Conservation (phyloP, 2,797 vertebrate species). For the Meda fulgida region DNA sequence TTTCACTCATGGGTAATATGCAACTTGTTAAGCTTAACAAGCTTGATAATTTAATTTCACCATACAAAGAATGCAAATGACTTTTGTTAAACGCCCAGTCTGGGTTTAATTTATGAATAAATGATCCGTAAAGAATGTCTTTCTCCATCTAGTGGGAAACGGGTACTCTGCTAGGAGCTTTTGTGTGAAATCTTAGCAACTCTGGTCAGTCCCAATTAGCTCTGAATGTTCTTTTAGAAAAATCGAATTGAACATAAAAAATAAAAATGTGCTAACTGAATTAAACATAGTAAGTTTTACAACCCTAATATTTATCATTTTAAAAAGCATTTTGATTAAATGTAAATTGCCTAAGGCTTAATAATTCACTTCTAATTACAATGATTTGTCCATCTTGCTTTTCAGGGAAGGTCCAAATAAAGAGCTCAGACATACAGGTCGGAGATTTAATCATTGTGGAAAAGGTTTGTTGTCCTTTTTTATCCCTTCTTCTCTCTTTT, state of each 20-base stretch:
- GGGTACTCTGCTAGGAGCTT: not conserved
- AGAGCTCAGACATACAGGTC: constrained; percentile 98
- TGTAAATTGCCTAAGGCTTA: not conserved
- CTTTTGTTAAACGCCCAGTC: not conserved
- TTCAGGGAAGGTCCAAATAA: constrained; percentile 91
- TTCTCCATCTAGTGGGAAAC: constrained; percentile 9
- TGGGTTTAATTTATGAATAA: constrained; percentile 22
- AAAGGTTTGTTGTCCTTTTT: constrained; percentile 82
- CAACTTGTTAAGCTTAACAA: not conserved
- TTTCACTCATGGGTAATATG: not conserved
- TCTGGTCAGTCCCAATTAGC: not conserved
- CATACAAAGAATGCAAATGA: not conserved
- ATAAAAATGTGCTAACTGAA: not conserved
- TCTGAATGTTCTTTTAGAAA: not conserved
- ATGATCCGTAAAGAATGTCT: not conserved
- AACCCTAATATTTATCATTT: not conserved
- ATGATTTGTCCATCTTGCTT: constrained; percentile 6
- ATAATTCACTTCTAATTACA: constrained; percentile 11
- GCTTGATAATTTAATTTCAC: not conserved
- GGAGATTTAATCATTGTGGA: constrained; percentile 98
- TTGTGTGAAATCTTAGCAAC: not conserved
- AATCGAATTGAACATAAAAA: not conserved
- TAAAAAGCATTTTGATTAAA: not conserved
- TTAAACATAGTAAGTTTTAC: not conserved
- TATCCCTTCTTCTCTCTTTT: not conserved